A percentile compares a stretch with the other conserved stretches of the same genome.
Conservation (phyloP, 2,113 vertebrate species). For the Sinocyclocheilus anshuiensis region DNA sequence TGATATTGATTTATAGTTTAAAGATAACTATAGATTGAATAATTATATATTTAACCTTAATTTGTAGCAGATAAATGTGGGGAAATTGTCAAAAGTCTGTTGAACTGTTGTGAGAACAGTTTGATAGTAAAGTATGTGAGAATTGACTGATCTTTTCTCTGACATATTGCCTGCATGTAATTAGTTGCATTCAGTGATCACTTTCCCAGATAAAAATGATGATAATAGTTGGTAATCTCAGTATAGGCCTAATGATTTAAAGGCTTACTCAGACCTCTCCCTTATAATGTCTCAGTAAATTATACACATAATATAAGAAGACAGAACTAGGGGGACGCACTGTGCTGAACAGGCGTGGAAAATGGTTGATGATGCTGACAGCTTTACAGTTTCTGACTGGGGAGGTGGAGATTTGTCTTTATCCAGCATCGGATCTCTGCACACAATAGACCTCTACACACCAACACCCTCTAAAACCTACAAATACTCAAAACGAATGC, state of each 20-base stretch:
- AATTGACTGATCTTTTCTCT: no score
- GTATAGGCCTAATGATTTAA: not conserved
- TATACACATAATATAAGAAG: not conserved
- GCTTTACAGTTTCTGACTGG: not conserved
- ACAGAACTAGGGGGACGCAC: not conserved
- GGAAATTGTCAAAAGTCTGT: no score
- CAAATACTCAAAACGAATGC: not conserved
- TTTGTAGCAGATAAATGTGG: no score
- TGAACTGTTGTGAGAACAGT: not conserved
- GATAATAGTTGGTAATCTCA: no score
- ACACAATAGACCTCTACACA: not conserved
- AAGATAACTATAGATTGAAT: no score
- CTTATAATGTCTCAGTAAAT: not conserved
- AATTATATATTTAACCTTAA: no score
- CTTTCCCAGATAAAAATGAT: not conserved
- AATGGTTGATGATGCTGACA: not conserved
- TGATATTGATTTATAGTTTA: no score
- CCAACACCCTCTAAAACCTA: not conserved
- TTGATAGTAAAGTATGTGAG: no score
- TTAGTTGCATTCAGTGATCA: not conserved
- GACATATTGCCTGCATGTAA: not conserved
- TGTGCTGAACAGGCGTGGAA: slow-evolving; percentile 12
- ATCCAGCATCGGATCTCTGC: not conserved
- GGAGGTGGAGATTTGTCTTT: not conserved
- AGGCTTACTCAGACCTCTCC: not conserved